These are phyloP conservation scores for Colossoma macropomum DNA, from an alignment of 2,113 vertebrate genomes.

Conservation along the genomic window DNA sequence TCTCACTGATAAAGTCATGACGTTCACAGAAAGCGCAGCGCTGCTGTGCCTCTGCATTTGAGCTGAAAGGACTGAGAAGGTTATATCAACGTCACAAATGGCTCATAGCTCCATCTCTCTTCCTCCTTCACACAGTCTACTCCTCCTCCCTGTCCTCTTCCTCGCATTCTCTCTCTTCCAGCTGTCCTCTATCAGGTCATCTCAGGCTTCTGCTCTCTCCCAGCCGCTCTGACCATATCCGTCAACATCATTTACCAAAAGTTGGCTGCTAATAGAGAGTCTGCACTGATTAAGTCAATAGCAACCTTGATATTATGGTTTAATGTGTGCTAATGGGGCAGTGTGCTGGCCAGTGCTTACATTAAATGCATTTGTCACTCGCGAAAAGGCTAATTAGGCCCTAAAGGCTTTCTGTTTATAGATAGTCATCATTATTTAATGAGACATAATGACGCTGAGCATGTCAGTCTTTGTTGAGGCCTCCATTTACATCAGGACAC, in stretches of 20 bases:
- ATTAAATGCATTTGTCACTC: conserved; percentile 56
- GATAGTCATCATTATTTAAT: conserved; percentile 71
- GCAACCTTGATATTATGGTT: conserved; percentile 74
- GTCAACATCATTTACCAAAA: conserved; percentile 59
- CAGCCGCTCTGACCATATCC: conserved; percentile 38
- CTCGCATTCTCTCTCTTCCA: conserved; percentile 44
- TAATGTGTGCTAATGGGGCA: conserved; percentile 75
- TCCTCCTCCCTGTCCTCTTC: conserved; percentile 37
- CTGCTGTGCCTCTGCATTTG: conserved; percentile 3
- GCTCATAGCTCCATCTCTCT: conserved; percentile 7
- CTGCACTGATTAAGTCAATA: conserved; percentile 75
- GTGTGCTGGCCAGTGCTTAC: conserved; percentile 63
- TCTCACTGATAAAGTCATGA: conserved; percentile 52
- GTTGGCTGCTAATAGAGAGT: conserved; percentile 69
- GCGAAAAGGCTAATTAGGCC: conserved; percentile 66
- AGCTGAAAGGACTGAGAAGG: conserved; percentile 34
- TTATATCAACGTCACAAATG: conserved; percentile 49
- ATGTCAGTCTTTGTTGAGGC: conserved; percentile 58
- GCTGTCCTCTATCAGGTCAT: conserved; percentile 51
- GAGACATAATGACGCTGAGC: conserved; percentile 59
- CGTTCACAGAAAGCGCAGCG: conserved; percentile 52
- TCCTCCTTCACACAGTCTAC: conserved; percentile 38
- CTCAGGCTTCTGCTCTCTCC: conserved; percentile 27
- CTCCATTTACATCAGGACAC: conserved; percentile 44
- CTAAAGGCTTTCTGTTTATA: conserved; percentile 67